Conservation (phyloP, 2,888 invertebrate genomes). For the Incurvaria masculella region DNA sequence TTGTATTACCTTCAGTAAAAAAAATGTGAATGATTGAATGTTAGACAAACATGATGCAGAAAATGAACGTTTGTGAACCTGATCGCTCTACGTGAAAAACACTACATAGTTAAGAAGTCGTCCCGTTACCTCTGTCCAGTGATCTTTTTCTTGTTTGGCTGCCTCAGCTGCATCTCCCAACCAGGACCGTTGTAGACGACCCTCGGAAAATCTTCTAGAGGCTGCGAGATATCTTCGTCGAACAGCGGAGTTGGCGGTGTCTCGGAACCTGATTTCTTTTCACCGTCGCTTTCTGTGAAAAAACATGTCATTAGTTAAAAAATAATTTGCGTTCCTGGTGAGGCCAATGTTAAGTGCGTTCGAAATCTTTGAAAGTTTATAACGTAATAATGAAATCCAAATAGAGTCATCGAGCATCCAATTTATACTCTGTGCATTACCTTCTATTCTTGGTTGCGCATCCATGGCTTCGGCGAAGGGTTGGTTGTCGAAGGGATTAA, state of each 20-base stretch:
- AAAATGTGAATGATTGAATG: too few relatives aligned
- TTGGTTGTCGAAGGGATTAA: constrained; percentile 69
- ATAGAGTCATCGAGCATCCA: too few relatives aligned
- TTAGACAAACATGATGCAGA: too few relatives aligned
- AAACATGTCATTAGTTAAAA: neutral
- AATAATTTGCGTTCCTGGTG: neutral
- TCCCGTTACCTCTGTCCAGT: constrained; percentile 71
- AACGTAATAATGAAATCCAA: too few relatives aligned
- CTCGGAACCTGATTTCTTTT: constrained; percentile 35
- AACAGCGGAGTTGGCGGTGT: constrained; percentile 91
- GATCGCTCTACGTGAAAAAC: too few relatives aligned
- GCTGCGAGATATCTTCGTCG: constrained; percentile 91
- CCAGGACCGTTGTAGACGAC: constrained; percentile 74
- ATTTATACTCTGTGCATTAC: too few relatives aligned
- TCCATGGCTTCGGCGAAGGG: neutral
- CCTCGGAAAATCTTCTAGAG: constrained; percentile 88
- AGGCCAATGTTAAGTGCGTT: neutral
- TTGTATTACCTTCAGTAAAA: too few relatives aligned
- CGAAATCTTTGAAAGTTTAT: neutral
- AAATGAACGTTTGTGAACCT: too few relatives aligned
- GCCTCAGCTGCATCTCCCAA: constrained; percentile 95
- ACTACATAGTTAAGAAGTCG: too few relatives aligned
- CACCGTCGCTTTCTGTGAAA: neutral
- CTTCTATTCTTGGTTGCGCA: neutral
- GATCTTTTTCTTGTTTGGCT: constrained; percentile 95